Evolutionary conservation across 2,113 vertebrate species (phyloP).

Genomic region (Gambusia affinis): DNA sequence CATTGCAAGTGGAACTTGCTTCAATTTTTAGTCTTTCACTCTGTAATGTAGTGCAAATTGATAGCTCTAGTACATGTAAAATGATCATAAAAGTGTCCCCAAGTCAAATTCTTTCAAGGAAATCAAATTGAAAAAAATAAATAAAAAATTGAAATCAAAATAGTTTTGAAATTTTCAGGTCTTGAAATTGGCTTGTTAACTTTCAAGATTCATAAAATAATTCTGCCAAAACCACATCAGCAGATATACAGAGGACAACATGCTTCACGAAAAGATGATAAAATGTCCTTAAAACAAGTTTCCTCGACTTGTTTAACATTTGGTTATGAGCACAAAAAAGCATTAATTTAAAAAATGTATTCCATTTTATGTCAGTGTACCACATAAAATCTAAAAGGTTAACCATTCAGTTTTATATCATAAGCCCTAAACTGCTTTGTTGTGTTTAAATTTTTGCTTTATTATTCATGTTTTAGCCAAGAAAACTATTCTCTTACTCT

Average conservation of each 20-base stretch:
- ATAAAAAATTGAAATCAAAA: too few relatives aligned
- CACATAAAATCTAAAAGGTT: neutral
- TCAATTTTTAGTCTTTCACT: too few relatives aligned
- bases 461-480: neutral
- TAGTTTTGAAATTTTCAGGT: too few relatives aligned
- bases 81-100: neutral
- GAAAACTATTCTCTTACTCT: neutral
- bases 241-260: neutral
- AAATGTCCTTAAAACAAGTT: too few relatives aligned
- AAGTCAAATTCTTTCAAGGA: too few relatives aligned
- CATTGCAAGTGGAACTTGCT: neutral
- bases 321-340: neutral
- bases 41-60: too few relatives aligned
- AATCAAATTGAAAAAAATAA: too few relatives aligned
- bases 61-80: neutral
- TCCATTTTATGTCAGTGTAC: neutral
- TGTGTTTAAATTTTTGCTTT: neutral
- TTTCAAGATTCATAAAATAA: neutral
- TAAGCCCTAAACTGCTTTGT: neutral
- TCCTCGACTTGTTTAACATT: too few relatives aligned
- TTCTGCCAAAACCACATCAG: neutral
- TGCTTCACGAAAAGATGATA: too few relatives aligned
- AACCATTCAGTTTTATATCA: neutral
- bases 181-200: neutral
- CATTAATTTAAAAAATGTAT: too few relatives aligned